Conservation (phyloP, 1,140 invertebrate species). For the Notospermus geniculatus region DNA sequence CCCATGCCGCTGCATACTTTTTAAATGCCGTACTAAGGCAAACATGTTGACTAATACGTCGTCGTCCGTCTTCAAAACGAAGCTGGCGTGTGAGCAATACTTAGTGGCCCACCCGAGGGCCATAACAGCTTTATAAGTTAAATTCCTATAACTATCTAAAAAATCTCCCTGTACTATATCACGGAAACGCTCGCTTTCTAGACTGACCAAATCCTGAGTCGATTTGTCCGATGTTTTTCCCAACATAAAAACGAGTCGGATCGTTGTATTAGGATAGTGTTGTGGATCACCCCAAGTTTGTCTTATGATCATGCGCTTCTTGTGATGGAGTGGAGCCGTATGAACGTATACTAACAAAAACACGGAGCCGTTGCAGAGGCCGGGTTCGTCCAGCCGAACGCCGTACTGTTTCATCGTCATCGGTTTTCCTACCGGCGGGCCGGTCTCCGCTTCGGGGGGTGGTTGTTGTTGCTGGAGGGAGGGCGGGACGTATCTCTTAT, state of each 20-base stretch:
- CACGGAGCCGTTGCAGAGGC: slow-evolving; percentile 5
- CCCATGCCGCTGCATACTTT: slow-evolving; percentile 18
- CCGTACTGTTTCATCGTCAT: too few species aligned
- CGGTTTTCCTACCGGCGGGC: too few species aligned
- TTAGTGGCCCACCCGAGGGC: slow-evolving; percentile 76
- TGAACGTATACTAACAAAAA: slow-evolving; percentile 45
- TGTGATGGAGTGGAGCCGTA: slow-evolving; percentile 37
- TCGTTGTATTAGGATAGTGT: slow-evolving; percentile 24
- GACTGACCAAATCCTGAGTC: slow-evolving; percentile 57
- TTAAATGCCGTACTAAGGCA: slow-evolving; percentile 22
- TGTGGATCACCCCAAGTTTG: slow-evolving; percentile 47
- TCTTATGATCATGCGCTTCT: slow-evolving; percentile 41
- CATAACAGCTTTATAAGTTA: slow-evolving; percentile 85
- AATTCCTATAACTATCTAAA: slow-evolving; percentile 75
- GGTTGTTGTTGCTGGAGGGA: too few species aligned
- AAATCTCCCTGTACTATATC: slow-evolving; percentile 81
- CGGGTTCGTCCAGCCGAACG: too few species aligned
- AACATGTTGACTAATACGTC: slow-evolving; percentile 58
- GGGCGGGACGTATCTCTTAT: too few species aligned
- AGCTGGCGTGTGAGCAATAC: slow-evolving; percentile 62
- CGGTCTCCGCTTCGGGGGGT: too few species aligned
- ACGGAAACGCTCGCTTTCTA: slow-evolving; percentile 63
- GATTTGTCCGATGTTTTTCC: slow-evolving; percentile 60
- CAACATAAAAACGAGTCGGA: slow-evolving; percentile 65
- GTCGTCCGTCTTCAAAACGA: slow-evolving; percentile 60